phyloP scores from a whole-genome alignment of 2,888 invertebrate genomes.

The Drosophila paranaensis region DNA sequence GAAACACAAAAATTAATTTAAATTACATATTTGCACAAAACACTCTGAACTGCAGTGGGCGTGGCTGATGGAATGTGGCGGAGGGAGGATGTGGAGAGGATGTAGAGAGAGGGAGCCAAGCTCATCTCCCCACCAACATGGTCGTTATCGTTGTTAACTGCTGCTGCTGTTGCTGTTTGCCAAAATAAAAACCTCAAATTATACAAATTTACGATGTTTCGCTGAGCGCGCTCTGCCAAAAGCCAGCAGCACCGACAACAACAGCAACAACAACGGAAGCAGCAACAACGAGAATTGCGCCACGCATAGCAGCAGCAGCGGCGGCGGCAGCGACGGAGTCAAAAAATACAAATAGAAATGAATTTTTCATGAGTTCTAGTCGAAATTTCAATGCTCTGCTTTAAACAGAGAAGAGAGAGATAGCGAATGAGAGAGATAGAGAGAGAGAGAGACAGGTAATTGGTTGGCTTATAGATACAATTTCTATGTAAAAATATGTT shows the following conservation, averaged over 20 bases:
- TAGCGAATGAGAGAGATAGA: neutral
- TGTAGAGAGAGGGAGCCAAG: too few relatives aligned
- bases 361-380: constrained; percentile 31
- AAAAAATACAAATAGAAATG: constrained; percentile 38
- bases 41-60: constrained; percentile 53
- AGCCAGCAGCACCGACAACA: constrained; percentile 45
- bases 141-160: constrained; percentile 41
- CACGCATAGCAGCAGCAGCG: constrained; percentile 13
- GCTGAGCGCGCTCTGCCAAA: constrained; percentile 54
- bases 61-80: constrained; percentile 2
- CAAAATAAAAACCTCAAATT: constrained; percentile 71
- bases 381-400: constrained; percentile 44
- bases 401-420: neutral
- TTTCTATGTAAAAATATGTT: constrained; percentile 25
- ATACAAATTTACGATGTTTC: constrained; percentile 76
- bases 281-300: constrained; percentile 2
- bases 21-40: constrained; percentile 77
- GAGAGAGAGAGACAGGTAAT: neutral
- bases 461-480: constrained; percentile 1
- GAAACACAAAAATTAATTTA: constrained; percentile 79
- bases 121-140: constrained; percentile 11
- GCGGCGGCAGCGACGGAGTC: constrained; percentile 26
- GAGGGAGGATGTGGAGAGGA: too few relatives aligned
- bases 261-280: constrained; percentile 6
- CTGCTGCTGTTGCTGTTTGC: constrained; percentile 35